Evolutionary conservation across 2,888 invertebrate species (phyloP).

Genomic region (Acleris sparsana): DNA sequence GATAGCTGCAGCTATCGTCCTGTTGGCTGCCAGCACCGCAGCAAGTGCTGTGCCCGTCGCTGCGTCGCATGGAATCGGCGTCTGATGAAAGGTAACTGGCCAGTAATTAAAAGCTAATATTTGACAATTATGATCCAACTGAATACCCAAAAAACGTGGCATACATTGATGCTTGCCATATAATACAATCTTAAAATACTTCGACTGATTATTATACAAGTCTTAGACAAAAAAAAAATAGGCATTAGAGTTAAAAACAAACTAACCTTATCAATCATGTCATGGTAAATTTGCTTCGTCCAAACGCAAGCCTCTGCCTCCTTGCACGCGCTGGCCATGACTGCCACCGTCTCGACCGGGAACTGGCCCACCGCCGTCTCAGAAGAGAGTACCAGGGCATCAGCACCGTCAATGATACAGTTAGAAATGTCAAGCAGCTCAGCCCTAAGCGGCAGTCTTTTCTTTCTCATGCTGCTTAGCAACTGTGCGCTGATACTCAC

Average conservation of each 20-base stretch:
- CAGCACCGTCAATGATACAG: constrained; percentile 89
- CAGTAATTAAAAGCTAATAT: no score
- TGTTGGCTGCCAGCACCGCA: constrained; percentile 89
- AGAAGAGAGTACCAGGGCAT: constrained; percentile 87
- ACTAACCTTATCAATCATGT: constrained; percentile 63
- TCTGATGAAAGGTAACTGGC: constrained; percentile 51
- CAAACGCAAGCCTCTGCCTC: constrained; percentile 89
- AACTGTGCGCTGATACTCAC: constrained; percentile 63
- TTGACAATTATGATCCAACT: no score
- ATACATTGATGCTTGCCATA: no score
- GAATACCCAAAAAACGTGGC: no score
- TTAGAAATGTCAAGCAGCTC: constrained; percentile 88
- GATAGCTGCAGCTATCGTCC: constrained; percentile 87
- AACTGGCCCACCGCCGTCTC: constrained; percentile 87
- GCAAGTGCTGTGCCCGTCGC: constrained; percentile 88
- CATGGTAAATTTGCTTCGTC: constrained; percentile 73
- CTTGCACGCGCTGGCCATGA: constrained; percentile 79
- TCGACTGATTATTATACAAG: no score
- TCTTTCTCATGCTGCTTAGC: constrained; percentile 64
- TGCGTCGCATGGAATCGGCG: constrained; percentile 83
- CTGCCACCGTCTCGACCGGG: constrained; percentile 78
- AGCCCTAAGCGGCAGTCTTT: constrained; percentile 74
- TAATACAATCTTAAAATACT: no score
- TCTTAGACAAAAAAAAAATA: no score
- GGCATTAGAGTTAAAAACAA: not conserved